These are phyloP conservation scores for Holocentrus rufus DNA, from an alignment of 2,797 vertebrate species.

Conservation along the genomic window DNA sequence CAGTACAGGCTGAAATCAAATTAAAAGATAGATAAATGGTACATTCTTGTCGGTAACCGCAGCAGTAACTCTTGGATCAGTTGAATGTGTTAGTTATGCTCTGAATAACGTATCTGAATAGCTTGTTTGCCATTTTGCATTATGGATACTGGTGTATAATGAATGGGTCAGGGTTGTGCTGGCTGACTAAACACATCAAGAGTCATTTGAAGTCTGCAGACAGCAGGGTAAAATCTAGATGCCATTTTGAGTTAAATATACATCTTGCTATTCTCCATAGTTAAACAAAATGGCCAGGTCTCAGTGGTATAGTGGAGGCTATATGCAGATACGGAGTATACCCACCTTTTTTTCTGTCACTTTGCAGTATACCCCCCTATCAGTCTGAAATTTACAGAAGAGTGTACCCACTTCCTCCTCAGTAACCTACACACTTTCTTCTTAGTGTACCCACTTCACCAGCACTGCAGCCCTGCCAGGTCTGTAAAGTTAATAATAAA, in stretches of 20 bases:
- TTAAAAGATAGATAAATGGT: not conserved
- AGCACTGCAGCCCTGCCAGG: too few relatives aligned
- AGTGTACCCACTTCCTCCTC: too few relatives aligned
- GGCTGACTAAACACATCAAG: conserved; percentile 58
- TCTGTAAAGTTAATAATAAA: not conserved
- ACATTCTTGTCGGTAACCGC: not conserved
- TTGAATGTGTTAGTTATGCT: conserved; percentile 46
- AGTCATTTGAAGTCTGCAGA: conserved; percentile 47
- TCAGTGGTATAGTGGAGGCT: too few relatives aligned
- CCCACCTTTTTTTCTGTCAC: too few relatives aligned
- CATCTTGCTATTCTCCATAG: conserved; percentile 10
- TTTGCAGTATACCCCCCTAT: too few relatives aligned
- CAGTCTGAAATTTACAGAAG: too few relatives aligned
- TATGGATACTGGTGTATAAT: conserved; percentile 57
- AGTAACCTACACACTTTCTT: too few relatives aligned
- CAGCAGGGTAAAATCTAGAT: conserved; percentile 24
- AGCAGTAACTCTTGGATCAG: conserved; percentile 10
- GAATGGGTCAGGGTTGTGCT: conserved; percentile 53
- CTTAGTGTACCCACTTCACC: too few relatives aligned
- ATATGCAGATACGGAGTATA: too few relatives aligned
- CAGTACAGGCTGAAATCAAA: not conserved
- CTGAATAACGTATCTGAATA: conserved; percentile 24
- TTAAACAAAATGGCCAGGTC: conserved; percentile 8
- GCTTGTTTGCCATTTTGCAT: conserved; percentile 57
- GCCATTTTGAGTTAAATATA: conserved; percentile 40